phyloP scores from a whole-genome alignment of 1,140 invertebrate species.

The Calycopis cecrops region DNA sequence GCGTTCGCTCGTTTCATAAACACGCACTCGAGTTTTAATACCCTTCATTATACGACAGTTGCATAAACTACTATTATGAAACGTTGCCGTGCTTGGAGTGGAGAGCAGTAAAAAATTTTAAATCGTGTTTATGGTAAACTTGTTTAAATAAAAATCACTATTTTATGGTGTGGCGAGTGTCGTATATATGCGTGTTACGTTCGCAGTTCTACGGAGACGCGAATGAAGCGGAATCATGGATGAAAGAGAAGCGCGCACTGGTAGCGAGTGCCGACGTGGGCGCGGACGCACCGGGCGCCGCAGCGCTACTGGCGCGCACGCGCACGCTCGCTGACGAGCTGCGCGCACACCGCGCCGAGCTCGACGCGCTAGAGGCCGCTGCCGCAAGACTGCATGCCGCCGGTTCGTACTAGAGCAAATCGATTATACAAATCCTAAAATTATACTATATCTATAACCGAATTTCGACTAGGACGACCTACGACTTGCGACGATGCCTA shows the following conservation, averaged over 20 bases:
- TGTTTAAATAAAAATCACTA: too few relatives aligned
- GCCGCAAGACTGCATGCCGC: constrained; percentile 87
- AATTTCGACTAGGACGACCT: too few relatives aligned
- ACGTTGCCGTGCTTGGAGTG: too few relatives aligned
- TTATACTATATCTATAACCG: too few relatives aligned
- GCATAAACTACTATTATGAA: too few relatives aligned
- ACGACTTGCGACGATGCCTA: neutral
- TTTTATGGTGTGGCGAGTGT: too few relatives aligned
- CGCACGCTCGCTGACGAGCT: constrained; percentile 93
- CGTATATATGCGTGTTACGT: neutral
- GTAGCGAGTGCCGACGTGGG: constrained; percentile 93
- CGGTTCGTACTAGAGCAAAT: constrained; percentile 78
- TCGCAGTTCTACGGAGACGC: constrained; percentile 94
- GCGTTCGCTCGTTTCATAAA: too few relatives aligned
- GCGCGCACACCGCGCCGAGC: constrained; percentile 92
- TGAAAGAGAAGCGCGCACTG: constrained; percentile 93
- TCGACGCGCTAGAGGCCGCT: constrained; percentile 89
- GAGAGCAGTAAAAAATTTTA: too few relatives aligned
- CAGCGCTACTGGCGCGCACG: constrained; percentile 90
- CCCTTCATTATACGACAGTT: too few relatives aligned
- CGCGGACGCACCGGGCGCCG: constrained; percentile 91
- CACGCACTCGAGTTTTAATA: too few relatives aligned
- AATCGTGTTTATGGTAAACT: too few relatives aligned
- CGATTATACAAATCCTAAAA: too few relatives aligned
- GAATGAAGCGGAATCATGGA: constrained; percentile 98